phyloP scores from a whole-genome alignment of 2,113 vertebrate genomes.

The Hippocampus zosterae region DNA sequence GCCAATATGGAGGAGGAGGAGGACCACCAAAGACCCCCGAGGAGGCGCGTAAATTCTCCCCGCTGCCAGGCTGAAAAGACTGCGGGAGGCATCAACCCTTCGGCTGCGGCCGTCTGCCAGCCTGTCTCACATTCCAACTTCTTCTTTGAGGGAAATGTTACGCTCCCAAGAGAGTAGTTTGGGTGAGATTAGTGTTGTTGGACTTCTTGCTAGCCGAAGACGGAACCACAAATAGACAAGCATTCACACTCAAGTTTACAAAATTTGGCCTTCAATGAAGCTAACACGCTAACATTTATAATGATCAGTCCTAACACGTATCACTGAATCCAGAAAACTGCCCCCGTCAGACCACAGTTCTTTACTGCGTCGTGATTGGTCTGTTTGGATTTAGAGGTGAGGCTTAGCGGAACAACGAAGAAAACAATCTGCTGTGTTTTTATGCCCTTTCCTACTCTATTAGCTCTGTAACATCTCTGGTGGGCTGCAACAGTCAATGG shows the following conservation, averaged over 20 bases:
- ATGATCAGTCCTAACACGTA: neutral
- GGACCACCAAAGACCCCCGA: constrained; percentile 31
- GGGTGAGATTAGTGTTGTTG: too few relatives aligned
- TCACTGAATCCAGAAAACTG: neutral
- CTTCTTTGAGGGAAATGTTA: neutral
- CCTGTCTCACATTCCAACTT: constrained; percentile 38
- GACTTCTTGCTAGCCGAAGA: too few relatives aligned
- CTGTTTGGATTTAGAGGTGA: neutral
- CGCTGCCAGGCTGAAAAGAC: constrained; percentile 37
- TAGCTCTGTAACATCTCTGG: neutral
- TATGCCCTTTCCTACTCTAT: neutral
- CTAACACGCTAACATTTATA: neutral
- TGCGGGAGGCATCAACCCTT: constrained; percentile 33
- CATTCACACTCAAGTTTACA: too few relatives aligned
- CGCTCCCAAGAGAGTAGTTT: neutral
- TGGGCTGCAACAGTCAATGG: constrained; percentile 24
- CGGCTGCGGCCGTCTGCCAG: constrained; percentile 27
- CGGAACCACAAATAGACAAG: neutral
- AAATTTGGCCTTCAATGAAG: too few relatives aligned
- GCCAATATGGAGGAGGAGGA: constrained; percentile 55
- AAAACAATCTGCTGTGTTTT: neutral
- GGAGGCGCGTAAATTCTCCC: constrained; percentile 33
- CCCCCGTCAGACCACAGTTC: neutral
- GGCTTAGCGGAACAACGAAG: neutral
- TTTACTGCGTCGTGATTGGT: neutral